Percentiles rank a stretch among this genome's conserved stretches.
Conservation (phyloP, 2,888 invertebrate species). For the Leucozona laternaria region DNA sequence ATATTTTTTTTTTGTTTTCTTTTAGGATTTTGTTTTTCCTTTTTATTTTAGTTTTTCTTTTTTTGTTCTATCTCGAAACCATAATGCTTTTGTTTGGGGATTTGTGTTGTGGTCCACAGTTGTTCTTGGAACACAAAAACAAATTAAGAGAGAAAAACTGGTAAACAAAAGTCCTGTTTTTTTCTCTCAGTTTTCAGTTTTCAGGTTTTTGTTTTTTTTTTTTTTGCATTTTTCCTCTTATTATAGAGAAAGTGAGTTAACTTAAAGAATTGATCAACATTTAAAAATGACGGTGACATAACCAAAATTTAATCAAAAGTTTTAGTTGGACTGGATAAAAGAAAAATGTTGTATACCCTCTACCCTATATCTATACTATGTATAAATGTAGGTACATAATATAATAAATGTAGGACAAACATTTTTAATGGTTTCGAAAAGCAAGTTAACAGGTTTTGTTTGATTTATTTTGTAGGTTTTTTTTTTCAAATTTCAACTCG, state of each 20-base stretch:
- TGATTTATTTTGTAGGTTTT: too few species aligned
- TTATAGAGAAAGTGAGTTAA: background rate
- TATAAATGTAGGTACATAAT: too few species aligned
- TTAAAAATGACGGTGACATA: background rate
- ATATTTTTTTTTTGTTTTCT: background rate
- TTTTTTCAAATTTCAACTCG: too few species aligned
- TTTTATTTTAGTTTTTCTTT: background rate
- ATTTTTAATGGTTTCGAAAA: too few species aligned
- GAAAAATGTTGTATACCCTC: too few species aligned
- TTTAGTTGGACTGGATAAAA: too few species aligned
- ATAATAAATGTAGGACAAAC: too few species aligned
- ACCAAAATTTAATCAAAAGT: background rate
- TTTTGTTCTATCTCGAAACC: background rate
- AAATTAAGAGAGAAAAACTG: conserved; percentile 43
- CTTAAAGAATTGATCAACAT: background rate
- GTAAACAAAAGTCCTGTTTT: conserved; percentile 48
- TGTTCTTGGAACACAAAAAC: conserved; percentile 42
- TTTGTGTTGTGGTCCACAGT: conserved; percentile 61
- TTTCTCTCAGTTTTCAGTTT: background rate
- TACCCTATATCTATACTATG: too few species aligned
- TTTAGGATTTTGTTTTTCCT: conserved; percentile 4
- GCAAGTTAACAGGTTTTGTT: too few species aligned
- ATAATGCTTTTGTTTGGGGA: conserved; percentile 34
- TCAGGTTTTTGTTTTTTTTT: background rate
- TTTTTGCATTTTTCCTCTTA: background rate